Conservation (phyloP, 2,113 vertebrate species). For the Apus apus region DNA sequence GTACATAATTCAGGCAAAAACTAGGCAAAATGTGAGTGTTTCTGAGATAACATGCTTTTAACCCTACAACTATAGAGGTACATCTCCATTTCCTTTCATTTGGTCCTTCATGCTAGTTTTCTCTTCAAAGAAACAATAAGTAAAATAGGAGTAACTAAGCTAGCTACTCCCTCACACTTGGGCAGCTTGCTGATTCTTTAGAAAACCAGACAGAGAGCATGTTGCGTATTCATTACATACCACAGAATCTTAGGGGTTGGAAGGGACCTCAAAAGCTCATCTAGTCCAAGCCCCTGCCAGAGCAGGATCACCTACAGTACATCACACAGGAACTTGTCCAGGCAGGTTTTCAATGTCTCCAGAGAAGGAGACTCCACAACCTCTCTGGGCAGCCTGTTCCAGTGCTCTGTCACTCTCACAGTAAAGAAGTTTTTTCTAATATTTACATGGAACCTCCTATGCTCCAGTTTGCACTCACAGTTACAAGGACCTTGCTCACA, state of each 20-base stretch:
- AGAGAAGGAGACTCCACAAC: too few species aligned
- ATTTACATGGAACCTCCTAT: too few species aligned
- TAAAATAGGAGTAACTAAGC: neutral
- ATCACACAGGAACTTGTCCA: too few species aligned
- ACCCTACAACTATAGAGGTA: neutral
- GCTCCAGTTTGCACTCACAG: neutral
- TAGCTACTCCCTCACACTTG: neutral
- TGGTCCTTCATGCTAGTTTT: neutral
- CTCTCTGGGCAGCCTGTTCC: too few species aligned
- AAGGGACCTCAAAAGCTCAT: too few species aligned
- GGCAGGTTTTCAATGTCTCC: too few species aligned
- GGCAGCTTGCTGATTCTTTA: neutral
- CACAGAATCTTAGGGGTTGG: too few species aligned
- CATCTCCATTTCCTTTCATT: neutral
- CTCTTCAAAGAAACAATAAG: neutral
- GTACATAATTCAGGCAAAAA: neutral
- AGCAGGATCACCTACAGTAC: too few species aligned
- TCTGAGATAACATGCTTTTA: neutral
- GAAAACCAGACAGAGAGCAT: neutral
- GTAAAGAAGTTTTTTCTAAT: too few species aligned
- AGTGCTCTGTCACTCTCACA: too few species aligned
- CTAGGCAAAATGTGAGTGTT: neutral
- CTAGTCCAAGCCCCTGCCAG: too few species aligned
- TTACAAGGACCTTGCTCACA: neutral
- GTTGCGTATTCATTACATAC: neutral